Conservation (phyloP, 2,113 vertebrate genomes). For the Percina caprodes region DNA sequence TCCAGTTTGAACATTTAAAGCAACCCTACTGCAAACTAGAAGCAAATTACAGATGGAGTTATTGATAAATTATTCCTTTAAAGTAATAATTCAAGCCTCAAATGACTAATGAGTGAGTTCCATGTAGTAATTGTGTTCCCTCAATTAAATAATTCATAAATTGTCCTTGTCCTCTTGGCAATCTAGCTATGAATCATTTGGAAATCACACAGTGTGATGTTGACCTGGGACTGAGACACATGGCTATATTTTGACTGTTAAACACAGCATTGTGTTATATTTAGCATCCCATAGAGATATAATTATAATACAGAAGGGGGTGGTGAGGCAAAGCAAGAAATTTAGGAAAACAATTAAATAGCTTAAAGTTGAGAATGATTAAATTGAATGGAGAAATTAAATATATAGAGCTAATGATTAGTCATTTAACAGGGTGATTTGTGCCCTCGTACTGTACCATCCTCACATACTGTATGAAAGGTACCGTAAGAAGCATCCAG, state of each 20-base stretch:
- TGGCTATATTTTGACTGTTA: neutral
- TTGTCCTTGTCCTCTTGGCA: neutral
- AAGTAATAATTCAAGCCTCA: constrained; percentile 8
- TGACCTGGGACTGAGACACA: neutral
- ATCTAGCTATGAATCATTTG: neutral
- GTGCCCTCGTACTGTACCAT: no score
- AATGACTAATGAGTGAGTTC: neutral
- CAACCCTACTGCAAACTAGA: neutral
- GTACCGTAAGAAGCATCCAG: no score
- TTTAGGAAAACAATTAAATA: neutral
- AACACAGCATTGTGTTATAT: neutral
- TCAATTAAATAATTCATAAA: neutral
- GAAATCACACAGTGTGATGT: neutral
- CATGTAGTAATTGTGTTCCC: constrained; percentile 4
- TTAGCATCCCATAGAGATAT: neutral
- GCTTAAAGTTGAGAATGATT: neutral
- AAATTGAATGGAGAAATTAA: constrained; percentile 2
- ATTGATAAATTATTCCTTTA: constrained; percentile 1
- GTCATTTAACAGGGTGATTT: neutral
- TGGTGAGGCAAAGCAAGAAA: neutral
- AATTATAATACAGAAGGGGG: neutral
- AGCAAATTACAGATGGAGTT: neutral
- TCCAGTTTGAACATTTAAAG: constrained; percentile 15
- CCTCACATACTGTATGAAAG: constrained; percentile 1
- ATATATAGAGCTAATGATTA: neutral